Evolutionary conservation across 2,888 invertebrate species (phyloP).

Genomic region (Phorcus lineatus): DNA sequence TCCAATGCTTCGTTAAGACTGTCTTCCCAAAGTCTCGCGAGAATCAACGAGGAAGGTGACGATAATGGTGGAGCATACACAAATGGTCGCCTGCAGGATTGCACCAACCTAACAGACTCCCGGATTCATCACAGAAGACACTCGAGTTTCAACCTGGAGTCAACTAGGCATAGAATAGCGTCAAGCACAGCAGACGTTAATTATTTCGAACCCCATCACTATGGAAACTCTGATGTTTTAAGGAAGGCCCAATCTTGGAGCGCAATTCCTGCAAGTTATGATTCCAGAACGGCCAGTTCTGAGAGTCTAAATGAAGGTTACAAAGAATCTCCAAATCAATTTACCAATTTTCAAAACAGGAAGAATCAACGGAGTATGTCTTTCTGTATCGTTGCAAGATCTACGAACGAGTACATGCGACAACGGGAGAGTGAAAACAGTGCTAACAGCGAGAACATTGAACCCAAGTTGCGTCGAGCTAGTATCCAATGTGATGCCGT

Average conservation of each 20-base stretch:
- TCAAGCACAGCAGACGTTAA: not conserved
- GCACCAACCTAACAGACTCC: not conserved
- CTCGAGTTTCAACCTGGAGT: not conserved
- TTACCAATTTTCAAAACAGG: not conserved
- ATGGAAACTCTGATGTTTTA: not conserved
- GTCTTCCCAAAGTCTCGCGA: conserved; percentile 13
- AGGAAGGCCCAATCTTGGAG: not conserved
- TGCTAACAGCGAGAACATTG: conserved; percentile 15
- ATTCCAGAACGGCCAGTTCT: not conserved
- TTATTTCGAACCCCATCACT: not conserved
- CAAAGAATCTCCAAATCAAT: not conserved
- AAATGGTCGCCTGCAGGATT: not conserved
- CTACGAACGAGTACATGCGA: no score
- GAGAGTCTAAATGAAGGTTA: not conserved
- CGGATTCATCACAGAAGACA: not conserved
- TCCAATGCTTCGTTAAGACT: not conserved
- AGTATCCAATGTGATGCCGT: conserved; percentile 26
- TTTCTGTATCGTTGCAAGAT: not conserved
- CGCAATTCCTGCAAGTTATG: not conserved
- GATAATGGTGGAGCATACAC: not conserved
- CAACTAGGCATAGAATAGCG: not conserved
- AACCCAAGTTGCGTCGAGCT: conserved; percentile 25
- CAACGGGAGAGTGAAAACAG: not conserved
- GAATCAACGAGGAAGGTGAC: conserved; percentile 13
- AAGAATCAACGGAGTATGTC: not conserved